Evolutionary conservation across 2,113 vertebrate species (phyloP), one percentile per base, ranked within the genome.

Genomic region (Clarias gariepinus): DNA sequence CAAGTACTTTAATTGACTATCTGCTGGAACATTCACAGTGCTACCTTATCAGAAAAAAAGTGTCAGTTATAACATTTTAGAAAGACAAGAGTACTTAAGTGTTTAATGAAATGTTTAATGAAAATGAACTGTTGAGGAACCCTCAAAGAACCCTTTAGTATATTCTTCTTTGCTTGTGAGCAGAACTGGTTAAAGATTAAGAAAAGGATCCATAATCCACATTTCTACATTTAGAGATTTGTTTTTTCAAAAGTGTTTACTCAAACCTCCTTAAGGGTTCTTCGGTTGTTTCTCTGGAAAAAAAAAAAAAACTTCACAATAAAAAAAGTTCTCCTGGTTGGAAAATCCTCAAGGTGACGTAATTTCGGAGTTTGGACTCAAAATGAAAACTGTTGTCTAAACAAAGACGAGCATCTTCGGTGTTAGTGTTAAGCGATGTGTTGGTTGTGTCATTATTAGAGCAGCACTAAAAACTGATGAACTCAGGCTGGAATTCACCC

Each of bases 401-500:
- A 28, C 28, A 61, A 61, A 61, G 3, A 2, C 30, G 47, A 47
- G 7, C 47, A 8, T 47, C 47, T 0, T 47, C 47, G 7, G 47
- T 8, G 47, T 47, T 47, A 0, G 7, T 47, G 47, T 47, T 69
- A 69, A 19, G 33, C 1, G 1, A 36, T 30, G 28, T 36, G 68
- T 19, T 23, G 69, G 1, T 16, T n/a, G 23, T 55, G 73, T 47
- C 25, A 4, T 11, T 36, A 36, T 21, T 41, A 30, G 3, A 41
- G 21, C 10, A 36, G 33, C 19, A 52, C 73, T 76, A 25, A 23
- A 16, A 52, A 6, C 74, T 1, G 74, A 85, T 85, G 83, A 85
- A 47, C 33, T 76, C 69, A 76, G 71, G 47, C 81, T 82, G 83
- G 87, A 83, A 86, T 78, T 83, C 61, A 88, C 87, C 87, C 28